phyloP scores from a whole-genome alignment of 2,797 vertebrate species.

The Yasuhikotakia modesta region DNA sequence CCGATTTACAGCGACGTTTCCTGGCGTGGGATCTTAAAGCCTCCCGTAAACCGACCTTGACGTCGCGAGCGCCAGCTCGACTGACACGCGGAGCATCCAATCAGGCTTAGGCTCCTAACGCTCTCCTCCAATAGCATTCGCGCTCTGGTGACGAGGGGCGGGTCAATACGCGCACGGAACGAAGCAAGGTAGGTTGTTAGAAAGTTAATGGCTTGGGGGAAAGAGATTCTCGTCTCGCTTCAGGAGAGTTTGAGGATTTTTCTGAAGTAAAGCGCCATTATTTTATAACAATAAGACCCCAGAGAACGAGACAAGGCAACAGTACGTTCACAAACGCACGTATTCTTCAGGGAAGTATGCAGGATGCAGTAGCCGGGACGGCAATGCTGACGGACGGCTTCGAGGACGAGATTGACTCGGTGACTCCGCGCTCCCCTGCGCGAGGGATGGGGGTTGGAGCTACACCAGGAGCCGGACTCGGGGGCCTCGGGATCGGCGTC shows the following conservation, averaged over 20 bases:
- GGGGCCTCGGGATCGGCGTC: slow-evolving; percentile 90
- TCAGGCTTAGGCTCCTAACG: neutral
- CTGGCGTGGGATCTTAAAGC: slow-evolving; percentile 65
- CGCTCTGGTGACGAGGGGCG: slow-evolving; percentile 59
- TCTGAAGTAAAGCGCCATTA: slow-evolving; percentile 79
- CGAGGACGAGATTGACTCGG: slow-evolving; percentile 98
- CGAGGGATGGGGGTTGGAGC: slow-evolving; percentile 89
- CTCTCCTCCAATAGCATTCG: slow-evolving; percentile 47
- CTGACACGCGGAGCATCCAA: slow-evolving; percentile 51
- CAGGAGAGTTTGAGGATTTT: slow-evolving; percentile 87
- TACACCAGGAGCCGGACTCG: slow-evolving; percentile 86
- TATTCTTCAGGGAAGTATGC: slow-evolving; percentile 83
- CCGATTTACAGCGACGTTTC: slow-evolving; percentile 63
- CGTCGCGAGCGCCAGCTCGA: slow-evolving; percentile 54
- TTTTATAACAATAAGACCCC: slow-evolving; percentile 73
- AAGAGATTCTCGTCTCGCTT: slow-evolving; percentile 87
- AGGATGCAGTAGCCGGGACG: slow-evolving; percentile 89
- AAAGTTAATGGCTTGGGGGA: slow-evolving; percentile 97
- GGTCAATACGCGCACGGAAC: slow-evolving; percentile 78
- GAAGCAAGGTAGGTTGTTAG: slow-evolving; percentile 95
- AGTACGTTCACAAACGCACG: slow-evolving; percentile 74
- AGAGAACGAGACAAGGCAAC: slow-evolving; percentile 75
- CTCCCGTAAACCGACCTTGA: slow-evolving; percentile 68
- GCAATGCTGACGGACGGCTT: slow-evolving; percentile 98
- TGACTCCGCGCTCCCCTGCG: slow-evolving; percentile 92